Evolutionary conservation across 2,797 vertebrate species (phyloP), one percentile per base, ranked within the genome.

Genomic region (Erpetoichthys calabaricus): DNA sequence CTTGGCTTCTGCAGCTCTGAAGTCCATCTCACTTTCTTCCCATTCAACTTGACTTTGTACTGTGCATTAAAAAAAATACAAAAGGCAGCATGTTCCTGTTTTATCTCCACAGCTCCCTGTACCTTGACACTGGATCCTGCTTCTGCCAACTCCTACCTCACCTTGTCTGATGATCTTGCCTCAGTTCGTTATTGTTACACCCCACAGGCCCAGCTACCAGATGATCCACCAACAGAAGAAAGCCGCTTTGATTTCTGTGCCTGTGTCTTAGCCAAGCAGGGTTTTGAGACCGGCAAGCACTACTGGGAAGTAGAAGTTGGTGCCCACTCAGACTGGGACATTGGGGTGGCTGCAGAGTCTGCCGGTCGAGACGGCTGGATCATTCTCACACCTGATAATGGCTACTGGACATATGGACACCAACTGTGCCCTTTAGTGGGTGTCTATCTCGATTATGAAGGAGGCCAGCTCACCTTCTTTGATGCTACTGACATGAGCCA

Each of bases 301-400:
- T 63, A 63, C 62, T 63, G 62, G 62, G 62, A 63, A 52, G 62
- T 63, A 9, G 58, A 63, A 42, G 62, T 63, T 4, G 62, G 62
- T 4, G 62, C 57, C 58, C 56, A 53, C 45, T 4, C 55, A 3
- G 62, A 63, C 55, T 63, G 62, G 62, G 62, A 63, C 44, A 41
- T 63, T 54, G 62, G 62, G 4, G 62, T 63, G 44, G 62, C 62
- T 3, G 9, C 10, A 3, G 58, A 54, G 46, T 45, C 58, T 3
- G 62, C 58, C n/a, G 62, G 59, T 45, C 51, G 62, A 51, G 62
- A 8, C 5, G 58, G 62, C 42, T 63, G 62, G 62, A 58, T 63
- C 55, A 57, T 63, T 4, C 55, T 63, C 55, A 25, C 54, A 6
- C 55, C 62, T 41, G 62, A 63, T 25, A 45, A 53, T 42, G 62